Percentiles rank a stretch among this genome's conserved stretches.
These are phyloP conservation scores for Magallana gigas DNA, from an alignment of 1,140 invertebrate species.

Conservation along the genomic window DNA sequence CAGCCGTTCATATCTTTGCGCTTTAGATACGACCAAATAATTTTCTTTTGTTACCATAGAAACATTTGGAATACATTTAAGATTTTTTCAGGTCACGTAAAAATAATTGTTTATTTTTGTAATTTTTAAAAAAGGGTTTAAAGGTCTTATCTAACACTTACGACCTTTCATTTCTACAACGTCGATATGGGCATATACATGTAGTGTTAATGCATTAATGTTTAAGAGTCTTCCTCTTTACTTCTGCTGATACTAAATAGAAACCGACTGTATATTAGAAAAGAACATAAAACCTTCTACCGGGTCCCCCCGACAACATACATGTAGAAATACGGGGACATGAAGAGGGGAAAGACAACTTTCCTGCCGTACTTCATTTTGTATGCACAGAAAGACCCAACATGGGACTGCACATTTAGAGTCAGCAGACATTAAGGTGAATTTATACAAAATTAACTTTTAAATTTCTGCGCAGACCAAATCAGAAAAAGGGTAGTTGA, in stretches of 20 bases:
- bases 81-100: neutral
- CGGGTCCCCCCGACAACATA: no score
- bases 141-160: slow-evolving; percentile 24
- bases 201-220: no score
- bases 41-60: neutral
- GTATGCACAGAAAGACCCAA: no score
- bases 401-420: no score
- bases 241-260: no score
- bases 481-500: slow-evolving; percentile 11
- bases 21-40: slow-evolving; percentile 8
- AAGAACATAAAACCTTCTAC: no score
- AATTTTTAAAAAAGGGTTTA: neutral
- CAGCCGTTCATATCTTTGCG: neutral
- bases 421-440: no score
- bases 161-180: slow-evolving; percentile 34
- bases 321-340: no score
- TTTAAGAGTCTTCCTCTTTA: no score
- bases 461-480: slow-evolving; percentile 16
- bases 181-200: neutral
- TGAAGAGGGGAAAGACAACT: no score
- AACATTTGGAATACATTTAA: neutral
- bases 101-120: neutral
- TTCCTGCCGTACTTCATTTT: no score
- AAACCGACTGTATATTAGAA: no score
- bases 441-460: neutral